Base-by-base conservation (phyloP, 2,888 invertebrate species). In the Drosophila mimica region DNA sequence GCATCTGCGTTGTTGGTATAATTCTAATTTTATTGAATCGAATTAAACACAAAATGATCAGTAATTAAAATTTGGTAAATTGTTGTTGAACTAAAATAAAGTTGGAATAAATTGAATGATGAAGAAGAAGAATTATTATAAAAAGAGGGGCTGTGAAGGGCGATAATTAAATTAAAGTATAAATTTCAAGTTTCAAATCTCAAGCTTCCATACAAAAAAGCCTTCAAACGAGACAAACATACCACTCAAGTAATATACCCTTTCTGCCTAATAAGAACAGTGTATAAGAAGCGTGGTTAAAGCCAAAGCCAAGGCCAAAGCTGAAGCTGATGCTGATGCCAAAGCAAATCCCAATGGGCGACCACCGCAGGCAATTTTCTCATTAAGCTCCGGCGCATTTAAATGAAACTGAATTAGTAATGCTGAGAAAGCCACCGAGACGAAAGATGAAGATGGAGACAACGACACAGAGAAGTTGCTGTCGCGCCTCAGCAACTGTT, bases 401-500 rank as follows among this genome's bases (percentile, higher is more conserved):
- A 88, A 88, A 88, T 88, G 86, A 88, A 88, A 88, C 88, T 88
- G 87, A 88, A 88, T 88, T 88, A 88, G 90, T 88, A 85, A 88
- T 89, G 81, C 79, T 66, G 57, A 72, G 76, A 74, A 76, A 81
- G 74, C 72, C 78, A 62, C 30, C 66, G 38, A 76, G 76, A 54
- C 61, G 56, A 40, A 33, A 49, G 28, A 54, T 28, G 54, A 51
- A 48, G 40, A 54, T 9, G 36, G 9, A 38, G 56, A 30, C 25
- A 46, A 43, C 43, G 48, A 48, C 15, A 28, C 17, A 11, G 30
- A 15, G 15, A 4, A 28, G 28, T 40, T 17, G 17, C 15, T 9
- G 15, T 20, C 30, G 56, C 67, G 59, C 20, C 60, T 34, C 58
- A 53, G 80, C 78, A 79, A 78, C 70, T 78, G 79, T 70, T 79